Base-by-base conservation (phyloP, 1,140 invertebrate genomes). In the Lysiphlebus fabarum region DNA sequence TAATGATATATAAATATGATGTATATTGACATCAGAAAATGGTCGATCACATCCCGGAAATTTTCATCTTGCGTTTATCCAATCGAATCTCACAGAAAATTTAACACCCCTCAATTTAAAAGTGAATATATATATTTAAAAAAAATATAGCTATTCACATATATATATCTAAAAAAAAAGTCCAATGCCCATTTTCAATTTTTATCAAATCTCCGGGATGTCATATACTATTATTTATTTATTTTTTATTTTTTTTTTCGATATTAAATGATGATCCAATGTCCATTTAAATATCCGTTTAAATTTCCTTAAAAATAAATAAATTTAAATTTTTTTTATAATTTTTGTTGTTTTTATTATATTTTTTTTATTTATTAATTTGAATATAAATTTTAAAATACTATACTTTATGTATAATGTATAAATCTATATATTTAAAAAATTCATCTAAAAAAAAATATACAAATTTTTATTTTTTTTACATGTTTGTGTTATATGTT, bases 1-100 rank as follows among this genome's bases (percentile, higher is more conserved):
- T 26, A 4, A 26, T 26, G 17, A 26, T 26, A 26, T 26, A 26
- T 26, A 26, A 26, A 26, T 26, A 26, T 26, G 17, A 26, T 26
- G 17, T 26, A 26, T 26, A 26, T 26, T 26, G 17, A 26, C 17
- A 26, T 26, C 17, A 26, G 17, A 26, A 26, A 26, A 26, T 26
- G 33, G 14, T 6, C 34, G 53, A 41, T 60, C 54, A 47, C 53
- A 51, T 44, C 43, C 47, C 53, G 56, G 47, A 61, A 64, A 56
- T 61, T 40, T 64, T 56, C 56, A 43, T 59, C 56, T 56, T 51
- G 17, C 38, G 36, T 53, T 65, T 66, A 65, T 60, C 71, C 74
- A 78, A 79, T 77, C 73, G 76, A 78, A 79, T 79, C 76, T 78
- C 75, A 79, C 76, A 76, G 69, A 59, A 70, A 74, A 79, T 79